phyloP scores from a whole-genome alignment of 2,113 vertebrate species.

The Picathartes gymnocephalus region DNA sequence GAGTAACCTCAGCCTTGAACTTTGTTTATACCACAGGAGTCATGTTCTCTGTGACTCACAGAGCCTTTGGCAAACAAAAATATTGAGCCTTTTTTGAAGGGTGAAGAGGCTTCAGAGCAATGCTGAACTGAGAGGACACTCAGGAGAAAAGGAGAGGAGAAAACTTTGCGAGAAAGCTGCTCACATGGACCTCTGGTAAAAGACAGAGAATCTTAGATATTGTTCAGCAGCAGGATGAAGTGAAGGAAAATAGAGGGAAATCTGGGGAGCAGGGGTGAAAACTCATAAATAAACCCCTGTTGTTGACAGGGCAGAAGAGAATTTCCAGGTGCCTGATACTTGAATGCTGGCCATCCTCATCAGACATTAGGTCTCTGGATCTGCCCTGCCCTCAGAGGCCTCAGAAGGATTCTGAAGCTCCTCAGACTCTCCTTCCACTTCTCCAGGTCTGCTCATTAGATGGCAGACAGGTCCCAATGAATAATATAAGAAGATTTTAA shows the following conservation, averaged over 20 bases:
- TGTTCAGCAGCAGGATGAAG: neutral
- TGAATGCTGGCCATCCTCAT: neutral
- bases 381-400: neutral
- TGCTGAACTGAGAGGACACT: neutral
- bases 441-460: neutral
- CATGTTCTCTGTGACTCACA: constrained; percentile 24
- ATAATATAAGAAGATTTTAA: neutral
- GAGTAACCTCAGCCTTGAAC: constrained; percentile 34
- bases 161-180: neutral
- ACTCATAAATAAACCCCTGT: neutral
- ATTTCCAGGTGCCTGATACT: neutral
- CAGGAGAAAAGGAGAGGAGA: neutral
- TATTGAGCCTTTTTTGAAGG: neutral
- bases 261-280: neutral
- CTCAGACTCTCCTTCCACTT: neutral
- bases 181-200: neutral
- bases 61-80: constrained; percentile 17
- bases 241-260: neutral
- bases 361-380: neutral
- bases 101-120: neutral
- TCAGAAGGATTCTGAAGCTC: neutral
- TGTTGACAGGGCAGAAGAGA: neutral
- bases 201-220: neutral
- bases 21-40: constrained; percentile 40
- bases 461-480: neutral